phyloP scores from a whole-genome alignment of 2,797 vertebrate genomes.

The Glyptemys insculpta region DNA sequence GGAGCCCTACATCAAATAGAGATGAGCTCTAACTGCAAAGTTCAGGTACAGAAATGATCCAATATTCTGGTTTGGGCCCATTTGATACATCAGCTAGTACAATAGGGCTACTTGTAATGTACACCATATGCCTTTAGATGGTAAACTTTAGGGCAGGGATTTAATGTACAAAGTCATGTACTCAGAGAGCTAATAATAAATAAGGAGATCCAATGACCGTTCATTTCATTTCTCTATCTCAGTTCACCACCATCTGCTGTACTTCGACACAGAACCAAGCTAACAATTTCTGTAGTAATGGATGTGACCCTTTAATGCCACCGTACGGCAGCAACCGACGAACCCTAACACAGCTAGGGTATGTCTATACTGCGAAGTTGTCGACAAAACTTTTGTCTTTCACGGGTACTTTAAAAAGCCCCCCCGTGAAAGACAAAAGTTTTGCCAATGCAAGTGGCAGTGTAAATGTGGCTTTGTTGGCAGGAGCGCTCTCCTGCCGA shows the following conservation, averaged over 20 bases:
- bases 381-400: too few species aligned
- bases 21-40: background rate
- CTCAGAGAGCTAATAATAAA: background rate
- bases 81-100: background rate
- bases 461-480: too few species aligned
- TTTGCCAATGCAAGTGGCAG: too few species aligned
- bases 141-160: background rate
- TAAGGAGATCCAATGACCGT: background rate
- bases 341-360: slow-evolving; percentile 25
- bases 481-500: too few species aligned
- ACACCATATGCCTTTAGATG: background rate
- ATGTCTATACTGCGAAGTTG: too few species aligned
- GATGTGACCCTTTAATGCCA: background rate
- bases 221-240: background rate
- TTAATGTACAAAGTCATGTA: background rate
- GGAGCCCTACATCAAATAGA: background rate
- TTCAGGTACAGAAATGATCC: background rate
- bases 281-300: background rate
- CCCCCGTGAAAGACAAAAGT: too few species aligned
- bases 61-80: background rate
- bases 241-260: background rate
- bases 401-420: too few species aligned
- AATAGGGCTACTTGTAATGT: background rate
- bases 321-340: slow-evolving; percentile 43
- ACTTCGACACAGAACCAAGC: background rate